A percentile compares a stretch with the other conserved stretches of the same genome.
phyloP scores from a whole-genome alignment of 2,113 vertebrate genomes.

The Spheniscus mendiculus region DNA sequence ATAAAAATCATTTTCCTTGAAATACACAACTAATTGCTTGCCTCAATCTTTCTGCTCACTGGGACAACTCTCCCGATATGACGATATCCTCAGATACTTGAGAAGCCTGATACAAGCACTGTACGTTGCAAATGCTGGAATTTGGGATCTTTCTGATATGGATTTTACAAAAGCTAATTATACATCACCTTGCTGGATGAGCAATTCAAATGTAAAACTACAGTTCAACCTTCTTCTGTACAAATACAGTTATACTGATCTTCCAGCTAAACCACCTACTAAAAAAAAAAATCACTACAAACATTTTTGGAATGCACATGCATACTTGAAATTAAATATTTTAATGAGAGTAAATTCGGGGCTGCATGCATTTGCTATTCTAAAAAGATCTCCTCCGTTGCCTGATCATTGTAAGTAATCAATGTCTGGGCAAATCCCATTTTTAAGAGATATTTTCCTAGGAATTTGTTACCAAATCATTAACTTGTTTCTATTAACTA shows the following conservation, averaged over 20 bases:
- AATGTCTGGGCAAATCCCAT: neutral
- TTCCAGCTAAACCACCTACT: neutral
- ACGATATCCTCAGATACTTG: neutral
- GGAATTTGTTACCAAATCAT: neutral
- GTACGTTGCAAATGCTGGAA: neutral
- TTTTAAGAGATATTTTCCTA: neutral
- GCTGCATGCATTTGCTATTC: neutral
- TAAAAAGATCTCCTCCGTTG: neutral
- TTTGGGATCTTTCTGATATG: rapidly evolving
- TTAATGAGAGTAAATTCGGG: neutral
- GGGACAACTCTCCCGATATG: neutral
- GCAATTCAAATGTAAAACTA: neutral
- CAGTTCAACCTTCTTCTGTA: neutral
- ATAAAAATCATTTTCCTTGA: neutral
- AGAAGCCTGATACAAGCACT: too few species aligned
- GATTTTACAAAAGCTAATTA: neutral
- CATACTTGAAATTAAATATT: neutral
- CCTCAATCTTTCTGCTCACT: neutral
- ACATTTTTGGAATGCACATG: neutral
- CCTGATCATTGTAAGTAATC: rapidly evolving
- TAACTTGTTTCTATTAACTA: neutral
- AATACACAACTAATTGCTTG: neutral
- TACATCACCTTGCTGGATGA: neutral
- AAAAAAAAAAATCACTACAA: neutral
- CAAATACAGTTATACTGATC: neutral